Evolutionary conservation across 2,797 vertebrate genomes (phyloP).

Genomic region (Dermochelys coriacea): DNA sequence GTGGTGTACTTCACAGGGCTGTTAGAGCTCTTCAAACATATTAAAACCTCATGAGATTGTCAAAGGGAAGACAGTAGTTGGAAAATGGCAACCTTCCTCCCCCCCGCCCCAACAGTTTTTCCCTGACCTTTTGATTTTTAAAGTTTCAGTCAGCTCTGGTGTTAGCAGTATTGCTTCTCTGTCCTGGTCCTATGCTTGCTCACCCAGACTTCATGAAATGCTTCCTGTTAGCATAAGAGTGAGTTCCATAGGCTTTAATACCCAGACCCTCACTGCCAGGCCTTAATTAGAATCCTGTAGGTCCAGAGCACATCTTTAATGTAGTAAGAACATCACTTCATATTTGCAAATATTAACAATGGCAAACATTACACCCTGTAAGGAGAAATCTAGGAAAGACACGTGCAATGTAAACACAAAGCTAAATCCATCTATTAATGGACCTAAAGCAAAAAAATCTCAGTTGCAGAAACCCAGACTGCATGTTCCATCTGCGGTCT

Average conservation of each 20-base stretch:
- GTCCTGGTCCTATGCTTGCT: not conserved
- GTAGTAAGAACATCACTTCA: not conserved
- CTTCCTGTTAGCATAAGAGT: not conserved
- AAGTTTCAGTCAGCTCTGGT: not conserved
- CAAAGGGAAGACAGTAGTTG: not conserved
- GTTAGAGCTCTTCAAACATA: accelerated
- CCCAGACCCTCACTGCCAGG: not conserved
- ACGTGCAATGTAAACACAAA: not conserved
- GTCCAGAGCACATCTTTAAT: not conserved
- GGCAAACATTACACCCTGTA: not conserved
- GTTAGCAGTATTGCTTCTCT: not conserved
- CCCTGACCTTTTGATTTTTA: not conserved
- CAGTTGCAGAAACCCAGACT: not conserved
- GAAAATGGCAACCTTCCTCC: not conserved
- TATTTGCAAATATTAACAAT: not conserved
- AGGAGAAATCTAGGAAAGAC: not conserved
- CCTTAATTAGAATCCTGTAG: not conserved
- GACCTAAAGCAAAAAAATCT: not conserved
- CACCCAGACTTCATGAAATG: not conserved
- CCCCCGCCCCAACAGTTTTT: not conserved
- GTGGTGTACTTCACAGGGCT: accelerated
- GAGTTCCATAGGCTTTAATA: not conserved
- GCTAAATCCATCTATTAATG: not conserved
- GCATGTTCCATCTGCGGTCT: not conserved
- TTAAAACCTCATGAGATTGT: not conserved